Base-by-base conservation (phyloP, 2,888 invertebrate genomes). In the Erebia epiphron region DNA sequence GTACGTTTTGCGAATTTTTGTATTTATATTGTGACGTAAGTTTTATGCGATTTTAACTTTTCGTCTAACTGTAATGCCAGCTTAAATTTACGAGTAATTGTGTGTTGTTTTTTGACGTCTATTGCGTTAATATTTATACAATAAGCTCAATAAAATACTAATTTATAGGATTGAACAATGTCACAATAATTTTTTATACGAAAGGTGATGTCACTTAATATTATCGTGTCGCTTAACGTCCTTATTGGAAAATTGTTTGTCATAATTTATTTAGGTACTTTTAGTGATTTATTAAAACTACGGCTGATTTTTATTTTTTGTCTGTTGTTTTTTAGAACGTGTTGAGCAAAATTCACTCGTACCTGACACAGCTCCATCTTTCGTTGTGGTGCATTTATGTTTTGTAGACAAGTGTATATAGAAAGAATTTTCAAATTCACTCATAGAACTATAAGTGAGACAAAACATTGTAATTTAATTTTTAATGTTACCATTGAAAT, bases 401-500 rank as follows among this genome's bases (percentile, higher is more conserved):
- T 57, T 56, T 14, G 13, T 57, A 26, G 26, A 57, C 4, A 57
- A 57, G 8, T 57, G 26, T 57, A 14, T 26, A 57, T 57, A 57
- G n/a, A 35, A 35, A n/a, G 50, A 50, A 50, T 50, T 56, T 21
- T 56, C 11, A 56, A 11, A 21, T 21, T 13, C 14, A 50, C 46
- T 13, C 46, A 11, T 46, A 16, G 9, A 16, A 52, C 52, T 52
- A 9, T 52, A 52, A 5, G 10, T 16, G 14, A 61, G 35, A 41
- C 43, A 46, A 62, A 35, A 68, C 43, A 46, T 41, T 43, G 65
- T 54, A 21, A 50, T 60, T 60, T 67, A 60, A 58, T 46, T 41
- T 60, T 52, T 46, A 43, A 66, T 43, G 14, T 63, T 63, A 74
- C 52, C 63, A 65, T 74, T 72, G 26, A 49, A 68, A 68, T 72